A percentile compares a stretch with the other conserved stretches of the same genome.
These are phyloP conservation scores for Serripes groenlandicus DNA, from an alignment of 2,888 invertebrate genomes.

Conservation along the genomic window DNA sequence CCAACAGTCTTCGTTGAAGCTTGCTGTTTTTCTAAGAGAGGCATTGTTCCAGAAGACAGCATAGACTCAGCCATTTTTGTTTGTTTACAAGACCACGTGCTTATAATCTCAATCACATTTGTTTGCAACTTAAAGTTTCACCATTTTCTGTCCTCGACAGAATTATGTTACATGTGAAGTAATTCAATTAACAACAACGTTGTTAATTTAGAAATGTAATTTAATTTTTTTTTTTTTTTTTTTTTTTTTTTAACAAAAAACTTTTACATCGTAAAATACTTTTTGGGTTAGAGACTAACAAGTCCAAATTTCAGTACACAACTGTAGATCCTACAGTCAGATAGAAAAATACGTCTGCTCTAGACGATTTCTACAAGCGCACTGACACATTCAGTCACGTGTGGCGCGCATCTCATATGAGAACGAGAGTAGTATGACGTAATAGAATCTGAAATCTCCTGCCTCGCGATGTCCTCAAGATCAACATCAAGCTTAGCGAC, in stretches of 20 bases:
- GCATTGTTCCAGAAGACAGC: too few species aligned
- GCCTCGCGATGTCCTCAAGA: too few species aligned
- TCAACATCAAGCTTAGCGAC: too few species aligned
- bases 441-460: too few species aligned
- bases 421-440: slow-evolving; percentile 12
- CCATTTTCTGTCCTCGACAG: too few species aligned
- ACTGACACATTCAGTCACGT: slow-evolving; percentile 7
- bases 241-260: background rate
- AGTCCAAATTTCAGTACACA: background rate
- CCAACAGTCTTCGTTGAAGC: background rate
- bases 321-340: slow-evolving; percentile 11
- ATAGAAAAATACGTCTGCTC: slow-evolving; percentile 21
- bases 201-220: background rate
- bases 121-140: too few species aligned
- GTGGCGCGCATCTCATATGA: slow-evolving; percentile 1
- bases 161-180: background rate
- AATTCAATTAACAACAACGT: background rate
- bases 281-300: background rate
- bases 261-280: background rate
- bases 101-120: too few species aligned
- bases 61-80: too few species aligned
- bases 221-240: background rate
- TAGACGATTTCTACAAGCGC: slow-evolving; percentile 15
- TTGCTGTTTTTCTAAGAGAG: too few species aligned
- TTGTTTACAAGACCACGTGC: too few species aligned